Conservation (phyloP, 2,888 invertebrate species). For the Exocentrus adspersus region DNA sequence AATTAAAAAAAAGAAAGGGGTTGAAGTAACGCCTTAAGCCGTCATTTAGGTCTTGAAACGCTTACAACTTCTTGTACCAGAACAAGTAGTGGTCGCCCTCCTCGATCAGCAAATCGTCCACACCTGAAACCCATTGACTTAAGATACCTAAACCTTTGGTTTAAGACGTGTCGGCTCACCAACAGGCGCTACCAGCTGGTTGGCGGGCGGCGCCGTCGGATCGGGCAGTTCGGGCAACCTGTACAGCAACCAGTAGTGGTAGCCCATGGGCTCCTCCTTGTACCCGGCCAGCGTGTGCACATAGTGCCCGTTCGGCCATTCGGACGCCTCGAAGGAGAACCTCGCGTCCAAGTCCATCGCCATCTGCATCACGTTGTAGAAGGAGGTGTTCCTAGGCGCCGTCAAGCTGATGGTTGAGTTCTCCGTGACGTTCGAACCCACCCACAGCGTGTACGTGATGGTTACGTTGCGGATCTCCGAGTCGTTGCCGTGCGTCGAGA, state of each 20-base stretch:
- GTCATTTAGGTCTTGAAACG: neutral
- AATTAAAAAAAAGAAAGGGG: constrained; percentile 1
- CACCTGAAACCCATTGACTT: no score
- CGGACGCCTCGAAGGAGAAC: constrained; percentile 73
- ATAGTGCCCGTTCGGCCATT: constrained; percentile 94
- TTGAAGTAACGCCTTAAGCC: no score
- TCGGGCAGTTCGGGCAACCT: constrained; percentile 83
- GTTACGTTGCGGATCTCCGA: constrained; percentile 77
- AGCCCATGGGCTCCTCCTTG: constrained; percentile 84
- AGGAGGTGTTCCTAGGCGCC: constrained; percentile 76
- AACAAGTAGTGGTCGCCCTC: constrained; percentile 90
- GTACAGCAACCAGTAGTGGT: constrained; percentile 91
- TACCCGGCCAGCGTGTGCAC: constrained; percentile 86
- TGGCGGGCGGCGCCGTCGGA: constrained; percentile 83
- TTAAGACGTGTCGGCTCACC: constrained; percentile 68
- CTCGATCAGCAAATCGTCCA: constrained; percentile 86
- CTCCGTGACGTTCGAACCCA: constrained; percentile 86
- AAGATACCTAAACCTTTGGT: neutral
- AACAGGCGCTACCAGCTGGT: constrained; percentile 87
- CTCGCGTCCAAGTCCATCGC: constrained; percentile 82
- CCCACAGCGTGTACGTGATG: constrained; percentile 88
- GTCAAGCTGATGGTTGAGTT: constrained; percentile 80
- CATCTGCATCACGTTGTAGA: constrained; percentile 76
- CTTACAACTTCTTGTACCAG: constrained; percentile 92
- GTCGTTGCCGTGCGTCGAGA: constrained; percentile 65